phyloP scores from a whole-genome alignment of 1,140 invertebrate species.

The Paracyclopina nana region DNA sequence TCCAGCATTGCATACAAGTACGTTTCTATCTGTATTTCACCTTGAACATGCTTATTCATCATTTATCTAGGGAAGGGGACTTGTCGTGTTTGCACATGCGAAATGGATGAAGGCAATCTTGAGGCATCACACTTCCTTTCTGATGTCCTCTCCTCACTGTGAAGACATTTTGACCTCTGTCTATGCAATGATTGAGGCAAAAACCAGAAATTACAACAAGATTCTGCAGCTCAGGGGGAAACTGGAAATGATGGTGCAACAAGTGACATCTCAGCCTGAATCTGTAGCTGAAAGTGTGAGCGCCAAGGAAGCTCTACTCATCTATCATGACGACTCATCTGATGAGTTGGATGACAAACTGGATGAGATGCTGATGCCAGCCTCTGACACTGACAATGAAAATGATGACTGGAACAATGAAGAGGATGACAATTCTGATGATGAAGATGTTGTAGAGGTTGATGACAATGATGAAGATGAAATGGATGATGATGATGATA shows the following conservation, averaged over 20 bases:
- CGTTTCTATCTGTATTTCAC: too few relatives aligned
- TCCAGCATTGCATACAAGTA: slow-evolving; percentile 6
- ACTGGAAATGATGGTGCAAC: slow-evolving; percentile 1
- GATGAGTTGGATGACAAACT: not conserved
- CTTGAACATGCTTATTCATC: too few relatives aligned
- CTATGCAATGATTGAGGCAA: slow-evolving; percentile 6
- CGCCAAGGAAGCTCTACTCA: not conserved
- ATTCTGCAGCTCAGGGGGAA: slow-evolving; percentile 3
- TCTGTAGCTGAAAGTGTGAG: not conserved
- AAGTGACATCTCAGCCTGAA: not conserved
- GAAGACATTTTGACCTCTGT: slow-evolving; percentile 1
- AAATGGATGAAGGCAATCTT: slow-evolving; percentile 9
- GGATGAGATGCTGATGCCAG: slow-evolving; percentile 5
- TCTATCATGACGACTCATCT: slow-evolving; percentile 7
- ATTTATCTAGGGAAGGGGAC: slow-evolving; percentile 9
- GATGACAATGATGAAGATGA: not conserved
- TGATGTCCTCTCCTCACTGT: slow-evolving; percentile 3
- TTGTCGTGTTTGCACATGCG: not conserved
- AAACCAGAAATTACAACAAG: not conserved
- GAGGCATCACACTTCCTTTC: slow-evolving; percentile 3
- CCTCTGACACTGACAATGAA: slow-evolving; percentile 10
- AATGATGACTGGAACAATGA: not conserved
- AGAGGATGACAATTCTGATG: not conserved
- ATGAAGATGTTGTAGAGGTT: not conserved
- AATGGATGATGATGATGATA: slow-evolving; percentile 1